phyloP scores from a whole-genome alignment of 2,113 vertebrate genomes.

The Ailurus styani region DNA sequence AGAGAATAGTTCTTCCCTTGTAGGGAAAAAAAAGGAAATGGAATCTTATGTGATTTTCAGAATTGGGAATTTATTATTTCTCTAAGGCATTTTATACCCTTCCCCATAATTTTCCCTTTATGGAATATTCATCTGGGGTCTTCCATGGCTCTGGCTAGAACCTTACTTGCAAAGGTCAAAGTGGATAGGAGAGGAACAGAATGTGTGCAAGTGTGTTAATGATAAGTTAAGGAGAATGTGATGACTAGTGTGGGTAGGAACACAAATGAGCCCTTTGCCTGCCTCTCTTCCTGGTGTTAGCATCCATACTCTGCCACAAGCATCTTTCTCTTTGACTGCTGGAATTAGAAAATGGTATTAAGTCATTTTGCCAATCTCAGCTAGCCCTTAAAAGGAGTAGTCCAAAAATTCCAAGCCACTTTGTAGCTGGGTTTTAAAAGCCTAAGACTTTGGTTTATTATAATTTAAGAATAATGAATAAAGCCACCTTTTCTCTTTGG shows the following conservation, averaged over 20 bases:
- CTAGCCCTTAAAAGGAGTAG: background rate
- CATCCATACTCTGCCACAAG: background rate
- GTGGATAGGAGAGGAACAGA: background rate
- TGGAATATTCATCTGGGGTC: background rate
- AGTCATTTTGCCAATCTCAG: background rate
- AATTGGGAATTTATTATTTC: background rate
- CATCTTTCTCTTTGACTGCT: background rate
- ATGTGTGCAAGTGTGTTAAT: background rate
- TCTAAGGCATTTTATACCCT: background rate
- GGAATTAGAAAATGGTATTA: background rate
- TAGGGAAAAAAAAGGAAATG: background rate
- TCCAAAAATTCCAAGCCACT: background rate
- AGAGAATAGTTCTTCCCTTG: background rate
- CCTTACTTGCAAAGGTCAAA: background rate
- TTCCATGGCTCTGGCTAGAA: background rate
- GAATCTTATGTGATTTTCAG: background rate
- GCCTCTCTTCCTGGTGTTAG: background rate
- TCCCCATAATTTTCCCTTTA: background rate
- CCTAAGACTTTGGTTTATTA: background rate
- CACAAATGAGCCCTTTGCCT: background rate
- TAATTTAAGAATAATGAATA: background rate
- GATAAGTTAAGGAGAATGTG: background rate
- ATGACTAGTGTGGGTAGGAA: rapidly evolving
- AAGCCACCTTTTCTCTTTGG: background rate
- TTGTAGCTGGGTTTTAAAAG: background rate